Evolutionary conservation across 2,113 vertebrate genomes (phyloP), one percentile per base, ranked within the genome.

Genomic region (Pyrgilauda ruficollis): DNA sequence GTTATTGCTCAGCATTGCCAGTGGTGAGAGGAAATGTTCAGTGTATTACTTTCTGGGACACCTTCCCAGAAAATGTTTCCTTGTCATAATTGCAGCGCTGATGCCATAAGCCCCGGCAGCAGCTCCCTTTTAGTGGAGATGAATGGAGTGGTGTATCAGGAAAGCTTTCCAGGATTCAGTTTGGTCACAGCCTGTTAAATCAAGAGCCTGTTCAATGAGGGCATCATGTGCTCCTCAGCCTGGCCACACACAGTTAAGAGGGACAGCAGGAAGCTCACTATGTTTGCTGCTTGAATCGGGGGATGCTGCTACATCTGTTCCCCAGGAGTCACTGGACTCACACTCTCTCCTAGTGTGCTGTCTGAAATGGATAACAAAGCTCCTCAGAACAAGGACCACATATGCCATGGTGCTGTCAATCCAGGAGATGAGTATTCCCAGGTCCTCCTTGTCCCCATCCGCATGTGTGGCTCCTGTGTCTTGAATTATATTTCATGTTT

Each of bases 51-150:
- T 67, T 63, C 74, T 94, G 92, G 87, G 93, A 96, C 76, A 58
- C 50, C 72, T 95, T 94, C 78, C 91, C 89, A 87, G 91, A 91
- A 93, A 92, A 28, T 0, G 1, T 94, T 94, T 91, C 66, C 61
- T 87, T 37, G 78, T 2, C 2, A 85, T 95, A 92, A 94, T 94
- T 87, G 83, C 62, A 87, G 78, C 55, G 43, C 17, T 28, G 63
- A 74, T 92, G 47, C 81, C 7, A 1, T 86, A 74, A 96, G 62
- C 63, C 43, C 24, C 3, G 0, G 30, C 74, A 59, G 87, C 2
- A 7, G 74, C 55, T 87, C 47, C 58, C 30, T 47, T 70, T 79
- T 75, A 33, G 70, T 46, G 50, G 83, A 87, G 84, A 49, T 85
- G 83, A 68, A 89, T 92, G 78, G 61, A 84, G 86, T 4, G 3